Evolutionary conservation across 1,140 invertebrate genomes (phyloP).

Genomic region (Microplitis demolitor): DNA sequence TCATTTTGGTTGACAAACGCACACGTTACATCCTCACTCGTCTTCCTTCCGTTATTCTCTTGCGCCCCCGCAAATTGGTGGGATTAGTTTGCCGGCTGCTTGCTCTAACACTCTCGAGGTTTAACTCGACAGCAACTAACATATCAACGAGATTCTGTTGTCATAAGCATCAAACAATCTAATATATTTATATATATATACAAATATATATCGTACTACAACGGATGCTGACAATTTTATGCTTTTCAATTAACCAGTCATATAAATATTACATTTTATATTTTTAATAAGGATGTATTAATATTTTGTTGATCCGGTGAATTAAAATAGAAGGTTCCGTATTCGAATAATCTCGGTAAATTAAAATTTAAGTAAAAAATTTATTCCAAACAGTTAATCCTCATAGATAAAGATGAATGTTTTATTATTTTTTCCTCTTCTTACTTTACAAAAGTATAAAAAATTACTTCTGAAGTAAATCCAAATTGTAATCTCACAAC

Average conservation of each 20-base stretch:
- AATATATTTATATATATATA: neutral
- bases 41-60: constrained; percentile 26
- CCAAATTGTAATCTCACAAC: neutral
- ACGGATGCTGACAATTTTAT: constrained; percentile 10
- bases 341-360: too few species aligned
- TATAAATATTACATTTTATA: neutral
- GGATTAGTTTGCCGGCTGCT: constrained; percentile 36
- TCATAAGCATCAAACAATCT: too few species aligned
- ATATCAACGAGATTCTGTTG: neutral
- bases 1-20: constrained; percentile 29
- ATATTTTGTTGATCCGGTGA: too few species aligned
- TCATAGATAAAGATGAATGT: too few species aligned
- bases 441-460: too few species aligned
- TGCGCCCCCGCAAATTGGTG: constrained; percentile 38
- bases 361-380: too few species aligned
- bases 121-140: neutral
- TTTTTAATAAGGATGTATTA: neutral
- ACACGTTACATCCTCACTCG: neutral
- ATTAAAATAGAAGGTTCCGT: too few species aligned
- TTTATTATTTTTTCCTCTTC: too few species aligned
- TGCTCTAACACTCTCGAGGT: neutral
- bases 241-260: neutral
- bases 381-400: too few species aligned
- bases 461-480: neutral
- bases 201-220: neutral